A percentile compares a stretch with the other conserved stretches of the same genome.
phyloP scores from a whole-genome alignment of 2,113 vertebrate genomes.

The Eretmochelys imbricata region DNA sequence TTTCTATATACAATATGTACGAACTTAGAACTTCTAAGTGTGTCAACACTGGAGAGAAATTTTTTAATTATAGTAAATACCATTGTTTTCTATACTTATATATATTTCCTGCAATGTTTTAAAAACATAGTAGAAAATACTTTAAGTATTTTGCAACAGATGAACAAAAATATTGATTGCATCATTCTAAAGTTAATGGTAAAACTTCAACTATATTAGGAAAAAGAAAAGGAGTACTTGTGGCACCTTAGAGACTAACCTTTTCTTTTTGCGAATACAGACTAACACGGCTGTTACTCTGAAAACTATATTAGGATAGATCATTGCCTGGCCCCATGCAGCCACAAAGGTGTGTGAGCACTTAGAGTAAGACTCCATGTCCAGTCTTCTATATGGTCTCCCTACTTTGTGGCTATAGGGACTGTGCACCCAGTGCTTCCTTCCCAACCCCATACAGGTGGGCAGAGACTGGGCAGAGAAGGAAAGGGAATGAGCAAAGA shows the following conservation, averaged over 20 bases:
- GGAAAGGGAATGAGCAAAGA: background rate
- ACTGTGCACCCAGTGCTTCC: background rate
- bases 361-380: background rate
- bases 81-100: background rate
- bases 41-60: background rate
- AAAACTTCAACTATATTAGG: background rate
- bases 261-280: too few species aligned
- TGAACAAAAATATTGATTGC: background rate
- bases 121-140: background rate
- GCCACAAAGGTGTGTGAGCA: background rate
- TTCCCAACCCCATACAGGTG: background rate
- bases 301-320: background rate
- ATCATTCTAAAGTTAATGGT: background rate
- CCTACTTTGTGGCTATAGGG: background rate
- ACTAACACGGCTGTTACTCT: too few species aligned
- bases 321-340: background rate
- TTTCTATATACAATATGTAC: background rate
- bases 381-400: background rate
- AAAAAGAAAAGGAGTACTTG: background rate
- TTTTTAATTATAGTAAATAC: background rate
- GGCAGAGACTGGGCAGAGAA: background rate
- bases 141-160: background rate
- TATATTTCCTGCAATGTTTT: background rate
- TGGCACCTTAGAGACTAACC: too few species aligned
- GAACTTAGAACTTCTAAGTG: background rate